Conservation (phyloP, 1,140 invertebrate species). For the Trissolcus basalis region DNA sequence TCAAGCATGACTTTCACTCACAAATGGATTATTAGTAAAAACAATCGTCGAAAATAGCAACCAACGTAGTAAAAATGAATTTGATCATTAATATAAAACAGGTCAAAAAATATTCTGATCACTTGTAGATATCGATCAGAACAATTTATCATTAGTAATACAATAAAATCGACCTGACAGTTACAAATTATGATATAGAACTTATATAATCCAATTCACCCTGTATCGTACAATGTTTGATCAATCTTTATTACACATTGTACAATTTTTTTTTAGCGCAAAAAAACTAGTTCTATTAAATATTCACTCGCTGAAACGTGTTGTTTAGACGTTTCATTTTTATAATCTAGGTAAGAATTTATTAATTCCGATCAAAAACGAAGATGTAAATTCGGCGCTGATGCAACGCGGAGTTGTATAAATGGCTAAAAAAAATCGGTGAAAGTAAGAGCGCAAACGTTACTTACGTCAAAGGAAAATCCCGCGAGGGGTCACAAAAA, state of each 20-base stretch:
- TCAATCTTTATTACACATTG: conserved; percentile 43
- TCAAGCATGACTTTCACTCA: conserved; percentile 4
- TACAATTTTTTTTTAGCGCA: conserved; percentile 11
- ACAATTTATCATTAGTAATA: conserved; percentile 39
- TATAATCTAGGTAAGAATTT: too few species aligned
- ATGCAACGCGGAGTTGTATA: conserved; percentile 1
- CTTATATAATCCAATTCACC: conserved; percentile 48
- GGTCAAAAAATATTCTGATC: conserved; percentile 38
- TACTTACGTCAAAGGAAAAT: neutral
- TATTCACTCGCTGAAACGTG: too few species aligned
- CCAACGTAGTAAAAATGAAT: conserved; percentile 12
- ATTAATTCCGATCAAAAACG: too few species aligned
- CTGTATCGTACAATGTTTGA: conserved; percentile 24
- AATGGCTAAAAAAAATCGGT: neutral
- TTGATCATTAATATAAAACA: conserved; percentile 27
- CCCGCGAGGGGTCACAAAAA: neutral
- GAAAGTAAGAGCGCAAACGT: neutral
- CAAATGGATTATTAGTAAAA: conserved; percentile 19
- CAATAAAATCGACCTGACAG: conserved; percentile 49
- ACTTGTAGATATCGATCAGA: conserved; percentile 32
- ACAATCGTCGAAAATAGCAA: conserved; percentile 17
- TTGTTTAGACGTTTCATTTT: too few species aligned
- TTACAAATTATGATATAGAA: conserved; percentile 39
- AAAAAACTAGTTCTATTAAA: neutral
- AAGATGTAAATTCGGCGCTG: neutral